A percentile compares a stretch with the other conserved stretches of the same genome.
phyloP scores from a whole-genome alignment of 1,140 invertebrate genomes.

The Heterodera carotae region DNA sequence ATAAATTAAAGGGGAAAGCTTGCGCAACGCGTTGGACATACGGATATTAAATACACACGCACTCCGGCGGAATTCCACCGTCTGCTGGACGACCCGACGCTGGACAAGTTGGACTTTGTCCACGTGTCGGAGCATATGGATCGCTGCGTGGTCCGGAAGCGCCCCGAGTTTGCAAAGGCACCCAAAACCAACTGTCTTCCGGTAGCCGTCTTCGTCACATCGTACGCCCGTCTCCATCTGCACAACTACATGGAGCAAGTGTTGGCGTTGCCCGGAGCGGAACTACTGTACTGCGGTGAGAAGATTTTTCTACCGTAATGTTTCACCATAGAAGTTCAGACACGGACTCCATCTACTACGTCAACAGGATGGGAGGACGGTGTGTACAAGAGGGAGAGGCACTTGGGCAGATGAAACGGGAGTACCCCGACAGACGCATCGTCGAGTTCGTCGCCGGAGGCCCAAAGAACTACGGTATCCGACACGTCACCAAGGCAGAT shows the following conservation, averaged over 20 bases:
- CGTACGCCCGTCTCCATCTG: slow-evolving; percentile 7
- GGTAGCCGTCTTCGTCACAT: background rate
- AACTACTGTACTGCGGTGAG: background rate
- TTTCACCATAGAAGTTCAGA: no score
- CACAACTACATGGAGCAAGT: slow-evolving; percentile 18
- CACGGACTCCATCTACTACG: slow-evolving; percentile 12
- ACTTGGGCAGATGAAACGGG: slow-evolving; percentile 18
- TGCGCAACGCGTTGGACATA: slow-evolving; percentile 1
- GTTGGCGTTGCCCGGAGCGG: background rate
- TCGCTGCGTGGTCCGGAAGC: slow-evolving; percentile 7
- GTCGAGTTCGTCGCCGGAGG: slow-evolving; percentile 11
- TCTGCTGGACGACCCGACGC: background rate
- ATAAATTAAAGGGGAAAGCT: background rate
- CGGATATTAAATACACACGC: background rate
- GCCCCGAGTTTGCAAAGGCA: slow-evolving; percentile 7
- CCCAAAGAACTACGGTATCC: slow-evolving; percentile 9
- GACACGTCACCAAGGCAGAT: background rate
- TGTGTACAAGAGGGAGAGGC: background rate
- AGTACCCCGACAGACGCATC: background rate
- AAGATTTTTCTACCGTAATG: no score
- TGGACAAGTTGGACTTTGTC: slow-evolving; percentile 11
- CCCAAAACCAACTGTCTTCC: slow-evolving; percentile 3
- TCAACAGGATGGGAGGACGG: background rate
- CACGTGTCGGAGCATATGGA: background rate
- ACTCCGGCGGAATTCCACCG: slow-evolving; percentile 6